phyloP scores from a whole-genome alignment of 1,140 invertebrate genomes.

The Drosophila kohkoa region DNA sequence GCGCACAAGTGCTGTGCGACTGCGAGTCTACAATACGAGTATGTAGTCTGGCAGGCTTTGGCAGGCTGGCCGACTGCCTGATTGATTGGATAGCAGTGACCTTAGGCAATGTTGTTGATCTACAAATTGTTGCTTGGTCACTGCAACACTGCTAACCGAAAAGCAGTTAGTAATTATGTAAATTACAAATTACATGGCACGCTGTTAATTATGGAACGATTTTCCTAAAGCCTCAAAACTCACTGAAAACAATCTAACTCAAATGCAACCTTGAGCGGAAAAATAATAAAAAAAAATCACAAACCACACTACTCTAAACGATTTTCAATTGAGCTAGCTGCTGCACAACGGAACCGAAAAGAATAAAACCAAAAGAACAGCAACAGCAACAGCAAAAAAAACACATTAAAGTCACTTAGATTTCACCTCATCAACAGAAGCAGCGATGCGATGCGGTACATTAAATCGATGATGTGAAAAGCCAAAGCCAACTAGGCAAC shows the following conservation, averaged over 20 bases:
- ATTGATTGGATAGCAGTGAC: constrained; percentile 49
- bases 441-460: constrained; percentile 73
- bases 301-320: constrained; percentile 17
- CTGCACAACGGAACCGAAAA: constrained; percentile 10
- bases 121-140: constrained; percentile 35
- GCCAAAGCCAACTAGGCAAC: constrained; percentile 20
- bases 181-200: constrained; percentile 78
- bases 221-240: constrained; percentile 68
- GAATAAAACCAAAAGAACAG: constrained; percentile 14
- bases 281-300: constrained; percentile 22
- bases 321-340: constrained; percentile 61
- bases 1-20: constrained; percentile 8
- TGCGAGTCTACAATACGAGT: too few species aligned
- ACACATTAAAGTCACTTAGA: constrained; percentile 54
- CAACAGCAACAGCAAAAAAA: not conserved
- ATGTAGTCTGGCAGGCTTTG: too few species aligned
- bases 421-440: constrained; percentile 81
- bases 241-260: constrained; percentile 63
- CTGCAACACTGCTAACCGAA: constrained; percentile 40
- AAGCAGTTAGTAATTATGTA: constrained; percentile 72
- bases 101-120: constrained; percentile 73
- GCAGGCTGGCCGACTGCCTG: constrained; percentile 1
- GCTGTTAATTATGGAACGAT: constrained; percentile 78
- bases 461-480: constrained; percentile 83
- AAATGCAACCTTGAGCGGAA: constrained; percentile 64